Conservation (phyloP, 2,113 vertebrate genomes). For the Petaurus breviceps region DNA sequence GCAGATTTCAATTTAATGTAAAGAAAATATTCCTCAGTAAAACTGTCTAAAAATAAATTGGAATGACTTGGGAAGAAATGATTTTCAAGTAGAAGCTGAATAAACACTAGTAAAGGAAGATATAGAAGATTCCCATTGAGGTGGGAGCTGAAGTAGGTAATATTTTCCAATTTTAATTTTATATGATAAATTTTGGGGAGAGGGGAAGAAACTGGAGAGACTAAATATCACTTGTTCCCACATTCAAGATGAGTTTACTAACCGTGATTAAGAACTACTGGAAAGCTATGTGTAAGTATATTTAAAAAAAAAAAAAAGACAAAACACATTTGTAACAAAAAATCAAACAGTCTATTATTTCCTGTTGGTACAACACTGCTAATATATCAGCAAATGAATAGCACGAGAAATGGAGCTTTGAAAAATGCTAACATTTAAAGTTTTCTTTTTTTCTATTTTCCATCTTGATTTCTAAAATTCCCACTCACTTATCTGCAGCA, state of each 20-base stretch:
- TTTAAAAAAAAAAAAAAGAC: not conserved
- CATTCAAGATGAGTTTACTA: not conserved
- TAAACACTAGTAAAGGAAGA: not conserved
- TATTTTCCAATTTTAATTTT: not conserved
- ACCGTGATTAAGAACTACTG: not conserved
- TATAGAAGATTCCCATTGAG: not conserved
- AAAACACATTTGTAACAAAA: not conserved
- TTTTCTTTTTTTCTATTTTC: not conserved
- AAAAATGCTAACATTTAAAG: not conserved
- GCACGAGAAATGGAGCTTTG: not conserved
- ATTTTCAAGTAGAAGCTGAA: not conserved
- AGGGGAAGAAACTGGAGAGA: not conserved
- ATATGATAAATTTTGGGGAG: not conserved
- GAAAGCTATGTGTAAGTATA: not conserved
- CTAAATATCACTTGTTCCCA: not conserved
- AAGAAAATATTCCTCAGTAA: too few relatives aligned
- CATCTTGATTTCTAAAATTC: not conserved
- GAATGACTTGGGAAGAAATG: not conserved
- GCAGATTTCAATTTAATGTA: too few relatives aligned
- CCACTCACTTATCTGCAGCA: slow-evolving; percentile 93
- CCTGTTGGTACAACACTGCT: slow-evolving; percentile 3
- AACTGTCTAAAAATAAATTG: not conserved
- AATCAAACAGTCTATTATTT: not conserved
- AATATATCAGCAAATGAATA: not conserved
- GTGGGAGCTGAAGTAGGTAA: not conserved